Conservation (phyloP, 1,140 invertebrate genomes). For the Drosophila triauraria region DNA sequence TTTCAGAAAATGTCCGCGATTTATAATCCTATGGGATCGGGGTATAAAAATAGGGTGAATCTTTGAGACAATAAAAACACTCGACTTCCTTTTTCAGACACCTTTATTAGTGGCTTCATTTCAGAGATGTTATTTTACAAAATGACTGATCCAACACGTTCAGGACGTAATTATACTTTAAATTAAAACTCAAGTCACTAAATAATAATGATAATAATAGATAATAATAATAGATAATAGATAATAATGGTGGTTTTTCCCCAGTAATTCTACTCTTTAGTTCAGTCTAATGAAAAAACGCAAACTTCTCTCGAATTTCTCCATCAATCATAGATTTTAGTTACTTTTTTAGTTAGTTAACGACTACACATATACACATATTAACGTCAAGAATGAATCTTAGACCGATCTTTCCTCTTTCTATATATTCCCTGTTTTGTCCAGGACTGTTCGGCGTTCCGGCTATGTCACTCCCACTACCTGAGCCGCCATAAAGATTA, state of each 20-base stretch:
- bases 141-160: slow-evolving; percentile 30
- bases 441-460: neutral
- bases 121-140: slow-evolving; percentile 38
- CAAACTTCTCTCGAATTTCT: slow-evolving; percentile 8
- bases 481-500: slow-evolving; percentile 28
- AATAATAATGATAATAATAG: slow-evolving; percentile 16
- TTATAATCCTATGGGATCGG: too few relatives aligned
- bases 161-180: slow-evolving; percentile 18
- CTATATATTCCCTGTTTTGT: neutral
- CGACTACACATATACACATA: slow-evolving; percentile 30
- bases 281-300: slow-evolving; percentile 47
- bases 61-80: slow-evolving; percentile 8
- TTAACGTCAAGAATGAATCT: slow-evolving; percentile 32
- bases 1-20: too few relatives aligned
- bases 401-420: slow-evolving; percentile 8
- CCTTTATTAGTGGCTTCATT: slow-evolving; percentile 29
- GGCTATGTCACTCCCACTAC: slow-evolving; percentile 17
- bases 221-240: slow-evolving; percentile 18
- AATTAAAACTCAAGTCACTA: slow-evolving; percentile 21
- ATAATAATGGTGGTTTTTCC: slow-evolving; percentile 12
- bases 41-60: too few relatives aligned
- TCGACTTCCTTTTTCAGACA: slow-evolving; percentile 12
- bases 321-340: neutral
- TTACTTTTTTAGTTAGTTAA: slow-evolving; percentile 18
- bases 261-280: slow-evolving; percentile 33